Evolutionary conservation across 2,113 vertebrate genomes (phyloP), one percentile per base, ranked within the genome.

Genomic region (Hymenochirus boettgeri): DNA sequence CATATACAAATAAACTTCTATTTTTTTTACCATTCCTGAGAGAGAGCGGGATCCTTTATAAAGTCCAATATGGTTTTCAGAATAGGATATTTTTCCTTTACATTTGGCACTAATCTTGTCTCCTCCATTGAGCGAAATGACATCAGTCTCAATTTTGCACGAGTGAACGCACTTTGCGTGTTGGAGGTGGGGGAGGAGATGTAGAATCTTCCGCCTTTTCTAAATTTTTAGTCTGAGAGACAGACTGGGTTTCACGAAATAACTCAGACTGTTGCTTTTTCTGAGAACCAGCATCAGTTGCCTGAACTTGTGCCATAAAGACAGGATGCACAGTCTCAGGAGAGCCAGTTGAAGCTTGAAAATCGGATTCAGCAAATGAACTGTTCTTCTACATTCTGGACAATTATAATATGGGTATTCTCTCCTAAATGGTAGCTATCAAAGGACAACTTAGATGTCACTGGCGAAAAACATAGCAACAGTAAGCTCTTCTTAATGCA

Each of bases 71-170:
- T 80, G 54, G 88, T 89, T 73, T 89, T 98, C 71, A 98, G 72
- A 3, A 96, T 72, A 0, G 91, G 92, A 25, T 93, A 91, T 64
- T 90, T 91, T 58, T 97, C 95, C 69, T 92, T 97, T 24, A 97
- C 78, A 1, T 91, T 88, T 1, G 88, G 87, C 18, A 75, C 57
- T 17, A 83, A 55, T 33, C 82, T 87, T 1, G 91, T 80, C 70
- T 98, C 96, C 45, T 98, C 96, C 76, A 93, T 69, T 0, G 96
- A 99, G 45, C 94, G 81, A 74, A 90, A 93, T 1, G 96, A 99
- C n/a, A 99, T 88, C 23, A 99, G 90, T 62, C 96, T 87, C 1
- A 98, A 82, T 10, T 94, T 89, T 1, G 93, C 92, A 11, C 92
- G 86, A 62, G 82, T 86, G 48, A 97, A 92, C 1, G 85, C 2